Evolutionary conservation across 2,797 vertebrate genomes (phyloP), one percentile per base, ranked within the genome.

Genomic region (Dallia pectoralis): DNA sequence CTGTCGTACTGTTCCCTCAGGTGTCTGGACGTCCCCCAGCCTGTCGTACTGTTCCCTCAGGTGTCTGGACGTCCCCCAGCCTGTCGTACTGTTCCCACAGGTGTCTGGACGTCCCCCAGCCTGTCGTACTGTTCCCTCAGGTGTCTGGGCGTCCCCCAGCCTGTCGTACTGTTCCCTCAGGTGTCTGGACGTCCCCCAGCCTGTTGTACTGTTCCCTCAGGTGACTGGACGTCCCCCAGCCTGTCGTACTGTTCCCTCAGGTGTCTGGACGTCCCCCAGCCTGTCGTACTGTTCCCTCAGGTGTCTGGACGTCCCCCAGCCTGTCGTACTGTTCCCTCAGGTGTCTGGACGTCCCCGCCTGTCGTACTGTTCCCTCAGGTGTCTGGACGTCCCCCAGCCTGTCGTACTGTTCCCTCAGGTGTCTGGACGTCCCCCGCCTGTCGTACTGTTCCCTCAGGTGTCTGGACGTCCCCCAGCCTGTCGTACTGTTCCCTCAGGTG

Each of bases 11-110:
- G 36, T 69, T 70, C 74, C 12, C 68, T 40, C 40, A 8, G 71
- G 80, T 81, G 25, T 2, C 33, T n/a, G 51, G 53, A 72, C 75
- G 82, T 84, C 82, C 80, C 85, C 61, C 32, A 47, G 48, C 6
- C 6, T 6, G 67, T 84, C 53, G 53, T 74, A 69, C 71, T 67
- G 36, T 69, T 70, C 74, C 12, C 68, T 40, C 40, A 8, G 71
- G 80, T 81, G 25, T 2, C 33, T n/a, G 51, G 53, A 72, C 75
- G 82, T 84, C 82, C 80, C 85, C 61, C 32, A 47, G 48, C 6
- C 6, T 6, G 67, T 84, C 53, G 53, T 74, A 69, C 71, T 67
- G 36, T 69, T 70, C 74, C 12, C 68, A 33, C 40, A 8, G 71
- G 80, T 81, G 25, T 2, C 33, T n/a, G 51, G 53, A 72, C 75